These are phyloP conservation scores for Lutjanus argentimaculatus DNA, from an alignment of 2,797 vertebrate genomes.

Conservation along the genomic window DNA sequence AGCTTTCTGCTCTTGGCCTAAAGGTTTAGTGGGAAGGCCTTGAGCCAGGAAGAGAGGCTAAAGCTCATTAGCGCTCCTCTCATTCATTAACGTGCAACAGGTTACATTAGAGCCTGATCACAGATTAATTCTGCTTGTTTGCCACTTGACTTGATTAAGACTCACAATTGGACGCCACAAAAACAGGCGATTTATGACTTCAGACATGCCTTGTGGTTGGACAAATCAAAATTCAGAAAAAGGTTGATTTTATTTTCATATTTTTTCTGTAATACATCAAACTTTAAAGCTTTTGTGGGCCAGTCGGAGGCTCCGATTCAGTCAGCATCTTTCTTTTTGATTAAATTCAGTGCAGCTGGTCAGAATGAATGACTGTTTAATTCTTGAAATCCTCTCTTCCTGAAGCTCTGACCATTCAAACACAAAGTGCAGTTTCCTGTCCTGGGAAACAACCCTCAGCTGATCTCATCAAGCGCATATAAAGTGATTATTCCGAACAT, in stretches of 20 bases:
- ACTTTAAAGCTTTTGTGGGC: neutral
- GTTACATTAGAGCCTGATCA: neutral
- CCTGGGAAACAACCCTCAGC: constrained; percentile 10
- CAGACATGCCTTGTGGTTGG: too few relatives aligned
- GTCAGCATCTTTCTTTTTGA: neutral
- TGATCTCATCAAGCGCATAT: constrained; percentile 39
- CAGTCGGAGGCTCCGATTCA: neutral
- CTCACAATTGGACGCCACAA: neutral
- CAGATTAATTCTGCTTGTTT: neutral
- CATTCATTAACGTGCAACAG: neutral
- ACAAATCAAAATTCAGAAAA: neutral
- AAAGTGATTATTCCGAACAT: constrained; percentile 47
- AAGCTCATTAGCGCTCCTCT: neutral
- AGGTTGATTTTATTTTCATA: too few relatives aligned
- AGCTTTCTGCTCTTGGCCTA: neutral
- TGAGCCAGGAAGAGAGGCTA: neutral
- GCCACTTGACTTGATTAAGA: neutral
- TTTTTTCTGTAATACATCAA: neutral
- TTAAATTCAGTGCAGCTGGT: neutral
- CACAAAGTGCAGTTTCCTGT: constrained; percentile 35
- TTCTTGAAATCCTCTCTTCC: constrained; percentile 25
- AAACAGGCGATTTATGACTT: neutral
- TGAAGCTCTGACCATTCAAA: constrained; percentile 14
- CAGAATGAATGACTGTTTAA: neutral
- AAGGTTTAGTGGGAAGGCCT: neutral